Evolutionary conservation across 35 echinoderm and acorn worm genomes (phyloP).

Genomic region (Ophiothrix spiculata): DNA sequence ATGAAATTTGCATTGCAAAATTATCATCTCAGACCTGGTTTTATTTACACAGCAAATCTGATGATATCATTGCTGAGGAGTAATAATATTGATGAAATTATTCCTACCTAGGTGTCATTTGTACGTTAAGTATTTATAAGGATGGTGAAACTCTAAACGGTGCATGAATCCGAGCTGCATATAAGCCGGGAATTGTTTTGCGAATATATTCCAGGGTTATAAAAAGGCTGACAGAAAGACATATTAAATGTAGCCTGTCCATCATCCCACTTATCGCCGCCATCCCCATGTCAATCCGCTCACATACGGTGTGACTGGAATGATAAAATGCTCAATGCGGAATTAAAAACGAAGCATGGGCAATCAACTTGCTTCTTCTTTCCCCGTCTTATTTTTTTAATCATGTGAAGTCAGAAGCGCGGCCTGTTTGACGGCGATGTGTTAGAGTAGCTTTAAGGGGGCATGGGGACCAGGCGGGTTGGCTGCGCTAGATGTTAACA

Average conservation of each 20-base stretch:
- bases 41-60: too few relatives aligned
- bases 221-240: neutral
- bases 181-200: neutral
- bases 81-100: neutral
- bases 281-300: neutral
- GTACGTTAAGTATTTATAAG: neutral
- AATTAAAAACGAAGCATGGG: conserved; percentile 11
- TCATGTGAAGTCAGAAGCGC: neutral
- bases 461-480: neutral
- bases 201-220: neutral
- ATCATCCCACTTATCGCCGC: neutral
- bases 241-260: neutral
- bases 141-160: neutral
- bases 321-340: conserved; percentile 4
- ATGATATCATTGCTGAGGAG: too few relatives aligned
- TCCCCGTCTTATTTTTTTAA: neutral
- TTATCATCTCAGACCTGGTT: too few relatives aligned
- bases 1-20: neutral
- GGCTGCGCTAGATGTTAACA: neutral
- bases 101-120: neutral
- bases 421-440: neutral
- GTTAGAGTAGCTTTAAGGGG: neutral
- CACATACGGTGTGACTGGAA: conserved; percentile 1
- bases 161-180: neutral
- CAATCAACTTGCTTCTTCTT: neutral